Evolutionary conservation across 2,888 invertebrate species (phyloP).

Genomic region (Podabrus alpinus): DNA sequence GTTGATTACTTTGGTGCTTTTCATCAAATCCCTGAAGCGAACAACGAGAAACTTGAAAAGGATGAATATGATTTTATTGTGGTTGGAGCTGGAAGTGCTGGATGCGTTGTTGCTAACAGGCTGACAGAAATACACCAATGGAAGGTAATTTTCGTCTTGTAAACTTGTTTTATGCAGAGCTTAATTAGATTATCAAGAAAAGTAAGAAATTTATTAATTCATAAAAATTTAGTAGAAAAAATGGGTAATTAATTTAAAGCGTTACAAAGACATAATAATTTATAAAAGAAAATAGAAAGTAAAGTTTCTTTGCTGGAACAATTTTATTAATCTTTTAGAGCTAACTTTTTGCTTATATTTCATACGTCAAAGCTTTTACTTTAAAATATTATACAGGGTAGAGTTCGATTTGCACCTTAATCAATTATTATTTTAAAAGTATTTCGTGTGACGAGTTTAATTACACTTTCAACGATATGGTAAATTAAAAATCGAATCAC

Average conservation of each 20-base stretch:
- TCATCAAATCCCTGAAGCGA: background rate
- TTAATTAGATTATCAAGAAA: background rate
- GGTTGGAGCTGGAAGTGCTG: constrained; percentile 71
- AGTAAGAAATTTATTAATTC: background rate
- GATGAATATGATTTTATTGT: constrained; percentile 61
- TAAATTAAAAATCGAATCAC: background rate
- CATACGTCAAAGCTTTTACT: background rate
- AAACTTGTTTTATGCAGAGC: background rate
- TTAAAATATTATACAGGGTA: background rate
- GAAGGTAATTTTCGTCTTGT: constrained; percentile 57
- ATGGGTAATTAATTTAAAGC: background rate
- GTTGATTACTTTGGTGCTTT: background rate
- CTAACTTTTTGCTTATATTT: background rate
- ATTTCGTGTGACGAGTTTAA: background rate
- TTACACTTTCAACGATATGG: background rate
- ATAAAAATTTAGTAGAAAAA: background rate
- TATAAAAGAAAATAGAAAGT: background rate
- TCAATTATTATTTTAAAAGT: background rate
- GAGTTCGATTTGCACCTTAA: background rate
- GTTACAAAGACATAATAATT: background rate
- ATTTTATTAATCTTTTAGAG: background rate
- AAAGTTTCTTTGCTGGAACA: background rate
- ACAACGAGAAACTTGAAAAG: background rate
- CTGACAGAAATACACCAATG: constrained; percentile 65
- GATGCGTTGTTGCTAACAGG: constrained; percentile 69